Conservation (phyloP, 2,113 vertebrate species). For the Spizaetus ornatus region DNA sequence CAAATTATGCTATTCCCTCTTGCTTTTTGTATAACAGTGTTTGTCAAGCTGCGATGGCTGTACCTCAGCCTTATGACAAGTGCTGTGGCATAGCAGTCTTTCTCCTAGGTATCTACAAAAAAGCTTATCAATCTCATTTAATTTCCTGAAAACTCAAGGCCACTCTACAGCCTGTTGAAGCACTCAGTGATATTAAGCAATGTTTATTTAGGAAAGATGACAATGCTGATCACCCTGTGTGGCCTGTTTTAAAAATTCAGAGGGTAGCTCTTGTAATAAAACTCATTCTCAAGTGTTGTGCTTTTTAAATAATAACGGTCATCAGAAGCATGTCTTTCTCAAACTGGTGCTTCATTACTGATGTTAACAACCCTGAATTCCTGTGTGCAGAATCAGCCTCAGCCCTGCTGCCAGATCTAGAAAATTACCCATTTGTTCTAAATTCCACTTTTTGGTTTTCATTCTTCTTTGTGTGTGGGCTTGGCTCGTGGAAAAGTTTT, state of each 20-base stretch:
- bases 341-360: neutral
- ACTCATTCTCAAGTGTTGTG: neutral
- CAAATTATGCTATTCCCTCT: neutral
- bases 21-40: neutral
- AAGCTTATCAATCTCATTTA: neutral
- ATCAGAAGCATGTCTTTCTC: neutral
- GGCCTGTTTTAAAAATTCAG: neutral
- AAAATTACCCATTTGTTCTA: neutral
- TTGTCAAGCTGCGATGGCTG: fast-evolving
- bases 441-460: neutral
- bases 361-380: neutral
- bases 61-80: neutral
- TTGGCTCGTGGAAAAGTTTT: neutral
- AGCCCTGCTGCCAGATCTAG: neutral
- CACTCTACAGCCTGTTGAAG: neutral
- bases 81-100: neutral
- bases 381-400: neutral
- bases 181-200: neutral
- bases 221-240: neutral
- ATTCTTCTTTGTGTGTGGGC: neutral
- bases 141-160: neutral
- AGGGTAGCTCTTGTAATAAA: neutral
- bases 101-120: neutral
- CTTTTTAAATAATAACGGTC: neutral
- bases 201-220: neutral